phyloP scores from a whole-genome alignment of 2,888 invertebrate species.

The Hyles lineata region DNA sequence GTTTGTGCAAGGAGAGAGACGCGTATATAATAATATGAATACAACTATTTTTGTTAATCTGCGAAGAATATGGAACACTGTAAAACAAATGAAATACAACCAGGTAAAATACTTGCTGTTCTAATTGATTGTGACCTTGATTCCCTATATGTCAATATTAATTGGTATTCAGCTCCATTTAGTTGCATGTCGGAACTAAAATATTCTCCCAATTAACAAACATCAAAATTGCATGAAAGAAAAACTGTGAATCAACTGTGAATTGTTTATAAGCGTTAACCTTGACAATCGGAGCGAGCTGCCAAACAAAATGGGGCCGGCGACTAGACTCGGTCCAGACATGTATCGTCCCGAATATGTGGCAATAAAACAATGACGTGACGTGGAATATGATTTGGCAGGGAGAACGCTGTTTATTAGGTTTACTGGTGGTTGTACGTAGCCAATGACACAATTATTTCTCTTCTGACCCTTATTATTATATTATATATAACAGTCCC shows the following conservation, averaged over 20 bases:
- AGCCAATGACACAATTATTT: neutral
- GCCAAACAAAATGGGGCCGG: slow-evolving; percentile 11
- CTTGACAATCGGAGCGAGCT: slow-evolving; percentile 13
- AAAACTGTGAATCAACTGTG: neutral
- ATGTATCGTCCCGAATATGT: neutral
- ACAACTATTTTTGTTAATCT: too few species aligned
- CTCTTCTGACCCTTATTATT: too few species aligned
- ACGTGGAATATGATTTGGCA: slow-evolving; percentile 3
- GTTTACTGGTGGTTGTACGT: neutral
- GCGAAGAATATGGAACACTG: too few species aligned
- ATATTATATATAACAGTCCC: too few species aligned
- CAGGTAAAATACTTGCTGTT: too few species aligned
- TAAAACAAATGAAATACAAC: too few species aligned
- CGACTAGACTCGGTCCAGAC: slow-evolving; percentile 21
- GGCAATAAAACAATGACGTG: neutral
- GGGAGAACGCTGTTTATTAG: neutral
- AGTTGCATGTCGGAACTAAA: neutral
- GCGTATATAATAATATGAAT: too few species aligned
- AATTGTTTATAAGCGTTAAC: slow-evolving; percentile 9
- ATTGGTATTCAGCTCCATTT: too few species aligned
- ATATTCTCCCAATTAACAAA: neutral
- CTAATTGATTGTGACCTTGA: too few species aligned
- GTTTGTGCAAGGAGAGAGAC: too few species aligned
- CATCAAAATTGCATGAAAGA: neutral
- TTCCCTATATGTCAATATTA: too few species aligned